A percentile compares a stretch with the other conserved stretches of the same genome.
Evolutionary conservation across 2,797 vertebrate species (phyloP).

Genomic region (Schizopygopsis malacanthus): DNA sequence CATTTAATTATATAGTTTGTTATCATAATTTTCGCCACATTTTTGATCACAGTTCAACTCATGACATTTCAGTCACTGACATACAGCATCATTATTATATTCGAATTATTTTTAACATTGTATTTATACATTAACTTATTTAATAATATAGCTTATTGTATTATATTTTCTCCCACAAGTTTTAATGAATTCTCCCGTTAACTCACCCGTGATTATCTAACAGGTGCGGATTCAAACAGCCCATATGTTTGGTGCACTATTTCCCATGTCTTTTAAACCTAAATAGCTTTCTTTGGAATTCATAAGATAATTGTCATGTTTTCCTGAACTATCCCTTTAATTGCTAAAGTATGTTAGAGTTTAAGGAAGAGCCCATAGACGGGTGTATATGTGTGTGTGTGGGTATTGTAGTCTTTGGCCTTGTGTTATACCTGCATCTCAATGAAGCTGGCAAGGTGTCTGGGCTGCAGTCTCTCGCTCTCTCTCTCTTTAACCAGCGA

Average conservation of each 20-base stretch:
- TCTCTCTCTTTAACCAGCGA: slow-evolving; percentile 65
- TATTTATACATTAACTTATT: not conserved
- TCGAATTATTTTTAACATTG: not conserved
- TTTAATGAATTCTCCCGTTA: not conserved
- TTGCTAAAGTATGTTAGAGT: not conserved
- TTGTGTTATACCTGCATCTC: slow-evolving; percentile 79
- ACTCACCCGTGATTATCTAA: not conserved
- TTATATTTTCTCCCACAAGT: not conserved
- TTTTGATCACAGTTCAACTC: slow-evolving; percentile 73
- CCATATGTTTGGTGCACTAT: not conserved
- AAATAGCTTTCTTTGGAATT: not conserved
- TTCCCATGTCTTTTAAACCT: not conserved
- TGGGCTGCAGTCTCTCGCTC: slow-evolving; percentile 52
- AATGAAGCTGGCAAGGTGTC: slow-evolving; percentile 71
- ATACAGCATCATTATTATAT: slow-evolving; percentile 62
- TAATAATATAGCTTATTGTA: not conserved
- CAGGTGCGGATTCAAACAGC: not conserved
- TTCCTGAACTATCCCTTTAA: not conserved
- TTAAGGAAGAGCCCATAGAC: not conserved
- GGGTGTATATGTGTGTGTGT: not conserved
- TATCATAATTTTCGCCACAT: no score
- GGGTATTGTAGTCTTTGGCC: slow-evolving; percentile 66
- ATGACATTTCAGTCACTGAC: slow-evolving; percentile 80
- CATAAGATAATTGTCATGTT: not conserved
- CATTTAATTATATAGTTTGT: no score